phyloP scores from a whole-genome alignment of 2,113 vertebrate species.

The Colaptes auratus region DNA sequence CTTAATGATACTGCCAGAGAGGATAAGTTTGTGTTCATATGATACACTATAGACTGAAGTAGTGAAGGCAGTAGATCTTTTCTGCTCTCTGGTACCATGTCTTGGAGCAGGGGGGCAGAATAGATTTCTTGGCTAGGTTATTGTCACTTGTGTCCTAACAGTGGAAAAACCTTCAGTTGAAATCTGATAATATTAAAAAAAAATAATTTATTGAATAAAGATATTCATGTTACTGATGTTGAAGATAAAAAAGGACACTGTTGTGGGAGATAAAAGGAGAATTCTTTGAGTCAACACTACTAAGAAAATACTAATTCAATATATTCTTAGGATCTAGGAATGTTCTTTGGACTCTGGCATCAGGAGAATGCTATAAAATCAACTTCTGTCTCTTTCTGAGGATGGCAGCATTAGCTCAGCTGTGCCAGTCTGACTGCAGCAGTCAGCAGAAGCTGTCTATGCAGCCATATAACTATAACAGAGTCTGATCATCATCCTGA shows the following conservation, averaged over 20 bases:
- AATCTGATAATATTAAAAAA: not conserved
- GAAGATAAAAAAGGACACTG: not conserved
- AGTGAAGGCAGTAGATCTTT: not conserved
- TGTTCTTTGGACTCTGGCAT: conserved; percentile 41
- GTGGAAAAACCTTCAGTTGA: not conserved
- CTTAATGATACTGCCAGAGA: not conserved
- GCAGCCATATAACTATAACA: conserved; percentile 75
- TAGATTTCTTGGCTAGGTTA: not conserved
- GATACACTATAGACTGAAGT: not conserved
- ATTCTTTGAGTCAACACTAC: not conserved
- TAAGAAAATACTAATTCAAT: not conserved
- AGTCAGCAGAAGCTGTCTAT: conserved; percentile 74
- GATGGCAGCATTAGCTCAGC: conserved; percentile 74
- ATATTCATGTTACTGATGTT: not conserved
- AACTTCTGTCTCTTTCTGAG: conserved; percentile 61
- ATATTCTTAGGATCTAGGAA: not conserved
- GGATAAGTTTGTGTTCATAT: not conserved
- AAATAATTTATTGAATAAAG: not conserved
- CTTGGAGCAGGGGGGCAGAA: not conserved
- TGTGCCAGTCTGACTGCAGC: conserved; percentile 64
- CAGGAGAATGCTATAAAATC: conserved; percentile 33
- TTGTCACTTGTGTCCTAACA: not conserved
- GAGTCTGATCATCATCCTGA: conserved; percentile 81
- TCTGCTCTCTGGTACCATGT: not conserved
- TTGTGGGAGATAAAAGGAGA: not conserved